Evolutionary conservation across 2,888 invertebrate genomes (phyloP).

Genomic region (Agonopterix arenella): DNA sequence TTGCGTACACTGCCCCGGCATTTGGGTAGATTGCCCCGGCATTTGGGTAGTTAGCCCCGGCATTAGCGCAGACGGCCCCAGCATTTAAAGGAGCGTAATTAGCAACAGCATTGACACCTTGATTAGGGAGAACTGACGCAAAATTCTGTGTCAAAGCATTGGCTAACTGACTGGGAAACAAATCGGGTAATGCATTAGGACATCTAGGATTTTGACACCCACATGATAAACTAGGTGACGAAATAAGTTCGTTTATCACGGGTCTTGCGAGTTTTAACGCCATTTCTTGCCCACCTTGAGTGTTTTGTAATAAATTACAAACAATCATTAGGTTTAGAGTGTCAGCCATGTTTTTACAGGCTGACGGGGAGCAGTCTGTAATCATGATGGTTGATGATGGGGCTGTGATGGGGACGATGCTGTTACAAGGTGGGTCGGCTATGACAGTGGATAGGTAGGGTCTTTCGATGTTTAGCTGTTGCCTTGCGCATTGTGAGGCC

Average conservation of each 20-base stretch:
- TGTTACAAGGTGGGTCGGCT: constrained; percentile 20
- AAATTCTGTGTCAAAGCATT: too few relatives aligned
- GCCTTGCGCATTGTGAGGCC: constrained; percentile 12
- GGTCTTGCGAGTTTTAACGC: constrained; percentile 37
- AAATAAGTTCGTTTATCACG: constrained; percentile 35
- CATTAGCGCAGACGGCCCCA: too few relatives aligned
- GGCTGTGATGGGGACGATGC: constrained; percentile 15
- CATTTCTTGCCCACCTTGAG: constrained; percentile 28
- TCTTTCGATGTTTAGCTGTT: constrained; percentile 1
- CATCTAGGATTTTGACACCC: constrained; percentile 28
- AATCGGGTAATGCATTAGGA: too few relatives aligned
- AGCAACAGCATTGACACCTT: too few relatives aligned
- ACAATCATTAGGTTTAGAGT: constrained; percentile 57
- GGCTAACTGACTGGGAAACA: too few relatives aligned
- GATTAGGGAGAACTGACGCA: too few relatives aligned
- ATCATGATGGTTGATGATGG: constrained; percentile 38
- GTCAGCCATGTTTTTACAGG: constrained; percentile 52
- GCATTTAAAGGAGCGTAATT: too few relatives aligned
- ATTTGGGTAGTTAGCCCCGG: too few relatives aligned
- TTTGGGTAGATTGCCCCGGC: too few relatives aligned
- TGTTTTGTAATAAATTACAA: constrained; percentile 43
- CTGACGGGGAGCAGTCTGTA: constrained; percentile 50
- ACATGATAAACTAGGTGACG: constrained; percentile 29
- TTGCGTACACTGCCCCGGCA: constrained; percentile 6
- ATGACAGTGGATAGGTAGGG: constrained; percentile 12